Evolutionary conservation across 1,140 invertebrate species (phyloP).

Genomic region (Trachymyrmex cornetzi): DNA sequence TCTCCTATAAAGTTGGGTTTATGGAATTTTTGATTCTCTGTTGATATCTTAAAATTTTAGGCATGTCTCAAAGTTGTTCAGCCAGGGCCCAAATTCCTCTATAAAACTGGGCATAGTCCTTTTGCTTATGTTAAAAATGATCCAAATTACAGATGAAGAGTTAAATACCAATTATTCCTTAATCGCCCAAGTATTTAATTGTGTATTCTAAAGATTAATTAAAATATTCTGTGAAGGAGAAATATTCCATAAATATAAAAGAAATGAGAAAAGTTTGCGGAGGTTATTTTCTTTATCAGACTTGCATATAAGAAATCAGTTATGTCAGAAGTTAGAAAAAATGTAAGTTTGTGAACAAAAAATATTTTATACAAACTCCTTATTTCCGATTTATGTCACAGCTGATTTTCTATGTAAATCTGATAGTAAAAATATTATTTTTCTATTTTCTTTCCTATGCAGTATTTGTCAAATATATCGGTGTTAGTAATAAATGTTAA

Average conservation of each 20-base stretch:
- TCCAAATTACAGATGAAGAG: background rate
- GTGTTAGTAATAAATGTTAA: background rate
- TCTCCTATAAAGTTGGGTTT: too few species aligned
- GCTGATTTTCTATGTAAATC: constrained; percentile 6
- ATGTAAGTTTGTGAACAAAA: constrained; percentile 8
- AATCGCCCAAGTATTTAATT: background rate
- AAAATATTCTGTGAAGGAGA: background rate
- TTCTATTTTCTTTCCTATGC: background rate
- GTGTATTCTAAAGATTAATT: background rate
- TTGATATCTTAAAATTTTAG: too few species aligned
- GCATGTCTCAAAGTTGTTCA: too few species aligned
- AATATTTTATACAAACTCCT: background rate
- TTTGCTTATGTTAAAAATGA: too few species aligned
- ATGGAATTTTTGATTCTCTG: too few species aligned
- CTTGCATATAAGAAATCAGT: background rate
- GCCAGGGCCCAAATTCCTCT: too few species aligned
- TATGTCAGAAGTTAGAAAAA: background rate
- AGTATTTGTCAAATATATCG: background rate
- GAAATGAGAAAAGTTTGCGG: background rate
- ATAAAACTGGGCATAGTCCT: too few species aligned
- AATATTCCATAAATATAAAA: constrained; percentile 24
- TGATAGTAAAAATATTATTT: background rate
- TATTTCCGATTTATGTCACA: background rate
- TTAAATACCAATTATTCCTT: background rate
- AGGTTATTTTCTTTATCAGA: constrained; percentile 17